Base-by-base conservation (phyloP, 2,888 invertebrate genomes). In the Stictocephala bisonia region DNA sequence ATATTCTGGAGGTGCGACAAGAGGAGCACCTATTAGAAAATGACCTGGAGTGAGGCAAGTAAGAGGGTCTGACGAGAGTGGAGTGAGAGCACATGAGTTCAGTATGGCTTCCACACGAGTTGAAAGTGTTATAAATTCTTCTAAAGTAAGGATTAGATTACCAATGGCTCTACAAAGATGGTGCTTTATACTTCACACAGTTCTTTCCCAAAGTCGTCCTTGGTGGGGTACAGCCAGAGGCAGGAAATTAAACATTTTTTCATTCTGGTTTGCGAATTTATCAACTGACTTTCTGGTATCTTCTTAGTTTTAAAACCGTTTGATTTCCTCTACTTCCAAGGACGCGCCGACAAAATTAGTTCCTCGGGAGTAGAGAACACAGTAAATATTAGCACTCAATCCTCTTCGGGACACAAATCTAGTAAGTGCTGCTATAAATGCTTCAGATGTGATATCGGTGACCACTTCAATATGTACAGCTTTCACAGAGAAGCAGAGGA, bases 281-380 rank as follows among this genome's bases (percentile, higher is more conserved):
- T 1, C 74, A 69, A 13, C 77, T 71, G 3, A 64, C 68, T 0
- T 77, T 64, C n/a, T 79, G 0, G 15, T 67, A 15, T 7, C 66
- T 48, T 50, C 53, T 22, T 0, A 73, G 4, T 6, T 67, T n/a
- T 51, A 64, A 24, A 66, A 24, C 2, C 24, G 24, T 26, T 29
- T 7, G 15, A 66, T 44, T 44, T 64, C 41, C 1, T n/a, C n/a
- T n/a, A n/a, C n/a, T n/a, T n/a, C n/a, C n/a, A 18, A 35, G 2
- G 40, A 67, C 0, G 81, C 82, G 1, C 82, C 82, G 0, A 79
- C 73, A 48, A 82, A 81, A 44, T 80, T 82, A 0, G 80, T 81
- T 0, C 82, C 83, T 78, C 82, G 80, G 29, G n/a, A n/a, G n/a
- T n/a, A n/a, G n/a, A n/a, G n/a, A n/a, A 82, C 82, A 44, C 78